Evolutionary conservation across 2,113 vertebrate species (phyloP), one percentile per base, ranked within the genome.

Genomic region (Grallaria varia): DNA sequence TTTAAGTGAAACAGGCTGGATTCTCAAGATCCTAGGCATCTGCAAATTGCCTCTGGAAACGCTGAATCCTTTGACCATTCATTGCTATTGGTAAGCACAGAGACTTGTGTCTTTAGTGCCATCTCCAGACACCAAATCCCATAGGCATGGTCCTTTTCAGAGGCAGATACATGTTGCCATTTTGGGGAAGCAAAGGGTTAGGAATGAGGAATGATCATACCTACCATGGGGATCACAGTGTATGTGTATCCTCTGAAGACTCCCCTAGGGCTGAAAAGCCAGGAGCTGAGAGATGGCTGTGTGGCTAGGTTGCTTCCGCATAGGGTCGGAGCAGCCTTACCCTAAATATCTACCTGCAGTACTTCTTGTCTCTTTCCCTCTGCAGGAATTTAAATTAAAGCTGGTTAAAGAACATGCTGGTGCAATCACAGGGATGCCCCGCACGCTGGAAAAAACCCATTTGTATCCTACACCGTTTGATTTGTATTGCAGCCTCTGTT

Each of bases 381-480:
- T 52, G 16, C 4, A 63, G 62, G 25, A 84, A 78, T 45, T 30
- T 17, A 39, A 77, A 35, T 37, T 42, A 52, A 84, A 87, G 4
- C 30, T 50, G 25, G 33, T 35, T 37, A 73, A 64, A 86, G 30
- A 55, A 44, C 16, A 28, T 52, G 7, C n/a, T 79, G 22, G 6
- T 40, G 17, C n/a, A 78, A 21, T 35, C 23, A 44, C 44, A 63
- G 28, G 16, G 21, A 15, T 67, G 11, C 17, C 23, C 9, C 1
- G 0, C 53, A 27, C 14, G 21, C 49, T 72, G 44, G 24, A 23
- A 64, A 72, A 66, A 62, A 13, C 2, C 0, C 18, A 6, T 49
- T 80, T 73, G 8, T 42, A 50, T 31, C 67, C 67, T 21, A 4
- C 27, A 22, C 33, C 1, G 5, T 83, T 66, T 58, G 15, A 35